Evolutionary conservation across 2,113 vertebrate genomes (phyloP).

Genomic region (Cottus gobio): DNA sequence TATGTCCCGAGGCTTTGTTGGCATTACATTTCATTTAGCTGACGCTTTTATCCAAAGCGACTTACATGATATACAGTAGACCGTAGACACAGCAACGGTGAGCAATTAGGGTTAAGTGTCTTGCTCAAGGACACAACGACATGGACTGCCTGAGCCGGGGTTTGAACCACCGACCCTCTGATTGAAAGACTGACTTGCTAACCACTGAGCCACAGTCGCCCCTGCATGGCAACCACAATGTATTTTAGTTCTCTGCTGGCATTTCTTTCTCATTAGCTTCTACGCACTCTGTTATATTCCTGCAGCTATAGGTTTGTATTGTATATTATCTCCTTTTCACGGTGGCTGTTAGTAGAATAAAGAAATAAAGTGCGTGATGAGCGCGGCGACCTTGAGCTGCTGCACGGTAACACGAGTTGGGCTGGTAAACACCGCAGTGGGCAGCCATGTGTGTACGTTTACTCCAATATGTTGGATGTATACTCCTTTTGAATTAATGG

Average conservation of each 20-base stretch:
- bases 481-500: conserved; percentile 34
- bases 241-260: conserved; percentile 46
- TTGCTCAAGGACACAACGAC: no score
- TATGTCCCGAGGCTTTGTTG: conserved; percentile 62
- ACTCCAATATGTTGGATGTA: conserved; percentile 15
- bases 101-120: no score
- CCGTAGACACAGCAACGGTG: no score
- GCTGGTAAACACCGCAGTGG: neutral
- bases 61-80: no score
- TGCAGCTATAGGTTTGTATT: conserved; percentile 35
- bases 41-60: no score
- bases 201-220: no score
- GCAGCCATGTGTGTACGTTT: conserved; percentile 6
- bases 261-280: conserved; percentile 55
- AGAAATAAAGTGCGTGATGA: neutral
- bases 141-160: no score
- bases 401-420: neutral
- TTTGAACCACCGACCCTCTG: no score
- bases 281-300: conserved; percentile 22
- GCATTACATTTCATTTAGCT: no score
- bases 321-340: conserved; percentile 14
- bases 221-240: conserved; percentile 64
- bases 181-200: no score
- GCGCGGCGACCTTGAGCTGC: neutral
- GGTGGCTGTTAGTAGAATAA: conserved; percentile 13